A percentile compares a stretch with the other conserved stretches of the same genome.
Conservation (phyloP, 2,888 invertebrate species). For the Tholera decimalis region DNA sequence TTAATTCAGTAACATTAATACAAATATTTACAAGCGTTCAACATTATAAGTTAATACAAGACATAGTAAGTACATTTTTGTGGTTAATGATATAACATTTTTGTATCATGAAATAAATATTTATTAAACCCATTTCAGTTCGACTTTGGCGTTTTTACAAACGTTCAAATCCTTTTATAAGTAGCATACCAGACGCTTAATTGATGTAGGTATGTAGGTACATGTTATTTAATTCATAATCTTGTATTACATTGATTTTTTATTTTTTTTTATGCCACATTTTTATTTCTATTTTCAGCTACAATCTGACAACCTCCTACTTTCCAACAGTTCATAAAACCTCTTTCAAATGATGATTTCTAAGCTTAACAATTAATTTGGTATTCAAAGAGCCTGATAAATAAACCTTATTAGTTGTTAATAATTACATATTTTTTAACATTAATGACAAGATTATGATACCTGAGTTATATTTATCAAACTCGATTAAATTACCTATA, state of each 20-base stretch:
- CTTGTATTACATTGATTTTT: conserved; percentile 5
- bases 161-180: conserved; percentile 14
- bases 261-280: conserved; percentile 12
- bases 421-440: conserved; percentile 51
- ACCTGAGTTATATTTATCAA: conserved; percentile 57
- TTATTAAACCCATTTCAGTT: conserved; percentile 7
- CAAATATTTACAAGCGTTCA: conserved; percentile 55
- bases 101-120: conserved; percentile 19
- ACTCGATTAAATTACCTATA: conserved; percentile 61
- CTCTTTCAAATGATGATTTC: conserved; percentile 61
- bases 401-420: conserved; percentile 54
- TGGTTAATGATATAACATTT: conserved; percentile 13
- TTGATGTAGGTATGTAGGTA: conserved; percentile 39
- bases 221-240: conserved; percentile 28
- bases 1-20: conserved; percentile 31
- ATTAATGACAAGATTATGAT: conserved; percentile 61
- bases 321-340: conserved; percentile 47
- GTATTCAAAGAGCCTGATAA: conserved; percentile 63
- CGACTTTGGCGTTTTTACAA: conserved; percentile 11
- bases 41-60: conserved; percentile 47
- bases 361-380: conserved; percentile 57
- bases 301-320: conserved; percentile 19
- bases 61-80: conserved; percentile 53
- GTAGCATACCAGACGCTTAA: conserved; percentile 22
- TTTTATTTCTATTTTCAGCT: conserved; percentile 5